Evolutionary conservation across 1,140 invertebrate genomes (phyloP), one percentile per base, ranked within the genome.

Genomic region (Diabrotica virgifera): DNA sequence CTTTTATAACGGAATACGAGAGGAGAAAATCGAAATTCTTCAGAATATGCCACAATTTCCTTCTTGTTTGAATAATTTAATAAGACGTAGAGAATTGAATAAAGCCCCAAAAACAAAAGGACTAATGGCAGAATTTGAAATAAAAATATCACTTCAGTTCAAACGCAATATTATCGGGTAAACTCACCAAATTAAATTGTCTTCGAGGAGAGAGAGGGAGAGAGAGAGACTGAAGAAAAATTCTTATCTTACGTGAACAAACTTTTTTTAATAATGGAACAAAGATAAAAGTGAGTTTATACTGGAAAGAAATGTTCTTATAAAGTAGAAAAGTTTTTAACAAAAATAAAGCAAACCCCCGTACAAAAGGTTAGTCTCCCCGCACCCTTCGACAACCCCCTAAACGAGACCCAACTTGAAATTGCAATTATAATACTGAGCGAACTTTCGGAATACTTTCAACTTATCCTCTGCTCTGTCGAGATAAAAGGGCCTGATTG

Each of bases 271-370:
- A 65, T 65, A 65, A 65, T 65, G 64, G 64, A 55, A 54, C 52
- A 52, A 60, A 65, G 64, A 65, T 65, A 65, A 65, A 65, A 65
- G 58, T 58, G 64, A 65, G 64, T 65, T 65, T 65, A 65, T 65
- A 65, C 58, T 56, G 58, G 64, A 65, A 61, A 65, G 64, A 65
- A 65, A 65, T 65, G 64, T 65, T 65, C 64, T 65, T 65, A 65
- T 65, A 65, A 65, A 65, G 64, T 65, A 65, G 64, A 53, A 65
- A 65, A 65, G 64, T 65, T 65, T 46, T 65, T 62, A 65, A 65
- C 58, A 61, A 65, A 65, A 65, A 65, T 65, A 65, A 65, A 65
- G 64, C 59, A 61, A 65, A 55, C 37, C 40, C 64, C 59, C 59
- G 53, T 60, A 65, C 59, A 64, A 64, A 64, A 64, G 63, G 62